Percentiles rank a stretch among this genome's conserved stretches.
phyloP scores from a whole-genome alignment of 2,797 vertebrate genomes.

The Champsocephalus esox region DNA sequence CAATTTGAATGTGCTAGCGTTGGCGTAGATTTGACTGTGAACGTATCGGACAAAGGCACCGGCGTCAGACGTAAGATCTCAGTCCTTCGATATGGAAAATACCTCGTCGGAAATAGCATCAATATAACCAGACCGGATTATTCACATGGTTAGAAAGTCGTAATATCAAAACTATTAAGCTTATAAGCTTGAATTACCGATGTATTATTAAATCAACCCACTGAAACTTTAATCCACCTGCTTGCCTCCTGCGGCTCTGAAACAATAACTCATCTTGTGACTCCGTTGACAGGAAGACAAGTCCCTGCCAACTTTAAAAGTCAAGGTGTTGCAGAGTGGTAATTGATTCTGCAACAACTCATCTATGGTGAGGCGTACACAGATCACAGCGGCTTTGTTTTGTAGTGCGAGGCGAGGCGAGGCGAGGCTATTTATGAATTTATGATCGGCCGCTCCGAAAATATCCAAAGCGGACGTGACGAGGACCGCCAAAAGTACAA shows the following conservation, averaged over 20 bases:
- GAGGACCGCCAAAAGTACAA: too few relatives aligned
- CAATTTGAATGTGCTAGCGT: not conserved
- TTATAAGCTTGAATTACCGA: not conserved
- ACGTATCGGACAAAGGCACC: too few relatives aligned
- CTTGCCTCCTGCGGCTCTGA: not conserved
- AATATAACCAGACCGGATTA: too few relatives aligned
- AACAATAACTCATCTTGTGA: slow-evolving; percentile 41
- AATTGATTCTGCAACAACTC: too few relatives aligned
- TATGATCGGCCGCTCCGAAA: too few relatives aligned
- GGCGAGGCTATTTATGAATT: too few relatives aligned
- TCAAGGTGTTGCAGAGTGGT: too few relatives aligned
- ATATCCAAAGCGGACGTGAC: too few relatives aligned
- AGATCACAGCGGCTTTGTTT: not conserved
- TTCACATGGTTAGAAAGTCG: not conserved
- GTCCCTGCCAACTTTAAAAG: not conserved
- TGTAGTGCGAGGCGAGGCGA: not conserved
- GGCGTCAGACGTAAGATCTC: too few relatives aligned
- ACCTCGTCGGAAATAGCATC: not conserved
- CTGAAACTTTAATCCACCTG: slow-evolving; percentile 1
- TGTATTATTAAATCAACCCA: not conserved
- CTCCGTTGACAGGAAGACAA: not conserved
- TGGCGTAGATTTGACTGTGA: too few relatives aligned
- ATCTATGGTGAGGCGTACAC: not conserved
- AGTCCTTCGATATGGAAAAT: too few relatives aligned
- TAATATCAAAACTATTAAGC: not conserved